Evolutionary conservation across 2,888 invertebrate species (phyloP).

Genomic region (Cloeon dipterum): DNA sequence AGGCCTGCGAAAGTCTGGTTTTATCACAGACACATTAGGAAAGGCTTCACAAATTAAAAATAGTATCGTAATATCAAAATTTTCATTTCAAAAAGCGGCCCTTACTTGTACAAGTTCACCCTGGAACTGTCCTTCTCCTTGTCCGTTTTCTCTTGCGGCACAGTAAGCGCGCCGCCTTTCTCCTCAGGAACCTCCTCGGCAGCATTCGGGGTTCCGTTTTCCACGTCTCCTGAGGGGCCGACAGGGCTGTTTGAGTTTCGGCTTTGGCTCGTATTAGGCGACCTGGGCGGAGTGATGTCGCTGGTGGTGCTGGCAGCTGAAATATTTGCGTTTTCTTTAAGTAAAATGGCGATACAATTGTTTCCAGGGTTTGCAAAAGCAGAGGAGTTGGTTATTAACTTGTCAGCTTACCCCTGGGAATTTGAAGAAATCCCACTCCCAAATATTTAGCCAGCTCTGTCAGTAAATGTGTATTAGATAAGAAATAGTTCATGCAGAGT

Average conservation of each 20-base stretch:
- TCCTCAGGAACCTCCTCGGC: neutral
- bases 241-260: neutral
- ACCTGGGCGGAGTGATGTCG: slow-evolving; percentile 5
- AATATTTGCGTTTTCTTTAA: no score
- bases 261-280: slow-evolving; percentile 1
- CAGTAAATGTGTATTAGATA: no score
- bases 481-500: no score
- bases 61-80: no score
- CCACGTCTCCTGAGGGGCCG: neutral
- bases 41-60: no score
- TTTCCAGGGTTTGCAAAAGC: no score
- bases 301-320: slow-evolving; percentile 6
- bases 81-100: no score
- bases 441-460: slow-evolving; percentile 11
- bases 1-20: neutral
- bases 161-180: neutral
- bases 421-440: slow-evolving; percentile 11
- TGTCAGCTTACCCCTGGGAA: slow-evolving; percentile 10
- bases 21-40: no score
- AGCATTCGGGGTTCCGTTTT: neutral
- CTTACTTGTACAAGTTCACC: slow-evolving; percentile 6
- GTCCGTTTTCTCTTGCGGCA: neutral
- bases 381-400: no score
- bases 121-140: slow-evolving; percentile 8
- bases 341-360: no score